Percentiles rank a stretch among this genome's conserved stretches.
Conservation (phyloP, 2,888 invertebrate genomes). For the Tridacna gigas region DNA sequence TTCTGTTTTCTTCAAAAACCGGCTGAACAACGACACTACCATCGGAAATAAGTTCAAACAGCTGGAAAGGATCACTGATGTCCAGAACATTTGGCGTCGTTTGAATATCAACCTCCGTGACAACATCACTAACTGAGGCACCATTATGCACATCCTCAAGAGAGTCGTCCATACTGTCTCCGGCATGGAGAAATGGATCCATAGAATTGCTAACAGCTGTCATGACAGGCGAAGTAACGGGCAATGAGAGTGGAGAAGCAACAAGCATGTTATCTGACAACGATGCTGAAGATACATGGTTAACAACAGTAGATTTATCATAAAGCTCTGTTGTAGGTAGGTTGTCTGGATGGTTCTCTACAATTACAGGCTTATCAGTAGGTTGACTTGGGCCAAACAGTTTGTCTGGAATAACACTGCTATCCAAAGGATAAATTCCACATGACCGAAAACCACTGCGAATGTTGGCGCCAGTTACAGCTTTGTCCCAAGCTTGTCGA, state of each 20-base stretch:
- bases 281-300: background rate
- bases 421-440: background rate
- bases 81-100: conserved; percentile 8
- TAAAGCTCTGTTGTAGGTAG: background rate
- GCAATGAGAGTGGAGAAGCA: background rate
- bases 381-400: background rate
- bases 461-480: background rate
- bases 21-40: conserved; percentile 18
- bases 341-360: background rate
- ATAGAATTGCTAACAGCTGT: background rate
- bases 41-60: conserved; percentile 21
- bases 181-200: background rate
- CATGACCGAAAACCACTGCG: background rate
- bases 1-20: conserved; percentile 5
- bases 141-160: background rate
- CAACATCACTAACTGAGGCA: background rate
- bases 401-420: background rate
- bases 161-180: background rate
- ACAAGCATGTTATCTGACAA: background rate
- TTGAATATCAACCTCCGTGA: background rate
- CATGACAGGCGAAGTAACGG: background rate
- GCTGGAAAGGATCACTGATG: conserved; percentile 15
- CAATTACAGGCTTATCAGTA: background rate
- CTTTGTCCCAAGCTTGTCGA: background rate
- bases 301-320: background rate